These are phyloP conservation scores for Adelognathus sp. DNA, from an alignment of 2,888 invertebrate species.

Conservation along the genomic window DNA sequence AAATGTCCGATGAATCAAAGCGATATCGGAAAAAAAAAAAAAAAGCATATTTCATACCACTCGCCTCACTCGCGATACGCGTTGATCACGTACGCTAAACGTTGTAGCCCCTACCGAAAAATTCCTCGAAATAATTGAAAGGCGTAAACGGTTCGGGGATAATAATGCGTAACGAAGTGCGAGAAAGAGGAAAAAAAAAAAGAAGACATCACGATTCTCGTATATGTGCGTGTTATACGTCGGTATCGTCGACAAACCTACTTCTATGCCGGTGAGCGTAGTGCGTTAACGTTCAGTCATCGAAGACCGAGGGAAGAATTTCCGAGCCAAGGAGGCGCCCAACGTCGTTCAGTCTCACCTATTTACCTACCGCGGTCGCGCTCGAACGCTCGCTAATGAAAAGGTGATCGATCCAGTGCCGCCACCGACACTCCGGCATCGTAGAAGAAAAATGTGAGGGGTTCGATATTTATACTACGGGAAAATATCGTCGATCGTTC, in stretches of 20 bases:
- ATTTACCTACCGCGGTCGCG: constrained; percentile 51
- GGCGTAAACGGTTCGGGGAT: not conserved
- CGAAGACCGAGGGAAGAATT: constrained; percentile 22
- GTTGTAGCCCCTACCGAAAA: not conserved
- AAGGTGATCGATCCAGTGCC: constrained; percentile 39
- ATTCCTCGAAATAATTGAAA: not conserved
- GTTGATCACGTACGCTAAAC: not conserved
- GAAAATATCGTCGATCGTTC: constrained; percentile 10
- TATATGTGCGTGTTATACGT: not conserved
- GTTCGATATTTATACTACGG: not conserved
- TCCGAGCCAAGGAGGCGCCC: constrained; percentile 40
- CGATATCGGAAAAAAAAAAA: not conserved
- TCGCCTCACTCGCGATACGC: constrained; percentile 35
- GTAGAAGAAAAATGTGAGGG: not conserved
- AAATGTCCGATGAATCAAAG: not conserved
- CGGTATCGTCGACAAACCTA: not conserved
- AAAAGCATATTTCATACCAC: not conserved
- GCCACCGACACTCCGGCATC: not conserved
- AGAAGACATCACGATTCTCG: not conserved
- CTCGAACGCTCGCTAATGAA: constrained; percentile 50
- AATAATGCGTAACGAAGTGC: not conserved
- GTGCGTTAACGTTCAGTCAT: not conserved
- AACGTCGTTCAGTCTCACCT: constrained; percentile 50
- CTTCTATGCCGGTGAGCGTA: not conserved
- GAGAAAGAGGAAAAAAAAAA: not conserved